Conservation (phyloP, 2,113 vertebrate genomes). For the Archocentrus centrarchus region DNA sequence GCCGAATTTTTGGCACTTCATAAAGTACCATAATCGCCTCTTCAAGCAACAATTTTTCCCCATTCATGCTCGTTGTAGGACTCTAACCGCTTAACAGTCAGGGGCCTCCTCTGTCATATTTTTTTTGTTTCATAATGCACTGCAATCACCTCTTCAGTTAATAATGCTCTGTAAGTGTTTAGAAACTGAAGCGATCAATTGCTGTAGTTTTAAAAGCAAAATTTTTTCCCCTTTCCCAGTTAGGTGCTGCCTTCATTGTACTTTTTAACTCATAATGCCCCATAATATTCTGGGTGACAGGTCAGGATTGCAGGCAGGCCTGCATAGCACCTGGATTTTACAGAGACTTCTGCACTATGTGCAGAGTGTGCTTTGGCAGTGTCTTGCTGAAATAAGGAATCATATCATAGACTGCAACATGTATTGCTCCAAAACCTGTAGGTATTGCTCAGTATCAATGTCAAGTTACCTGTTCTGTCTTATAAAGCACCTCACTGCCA, state of each 20-base stretch:
- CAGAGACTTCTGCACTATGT: background rate
- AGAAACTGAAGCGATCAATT: background rate
- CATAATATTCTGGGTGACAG: background rate
- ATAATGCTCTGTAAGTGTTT: background rate
- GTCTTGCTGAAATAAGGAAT: background rate
- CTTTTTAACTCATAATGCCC: background rate
- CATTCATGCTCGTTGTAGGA: background rate
- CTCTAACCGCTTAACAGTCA: accelerated
- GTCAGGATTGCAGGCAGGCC: background rate
- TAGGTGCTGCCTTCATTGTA: background rate
- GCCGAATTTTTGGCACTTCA: background rate
- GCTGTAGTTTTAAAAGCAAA: background rate
- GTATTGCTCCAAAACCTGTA: background rate
- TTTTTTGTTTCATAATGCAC: background rate
- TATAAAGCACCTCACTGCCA: background rate
- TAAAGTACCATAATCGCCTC: background rate
- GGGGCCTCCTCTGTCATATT: background rate
- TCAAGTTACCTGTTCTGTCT: background rate
- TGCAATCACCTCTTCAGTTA: background rate
- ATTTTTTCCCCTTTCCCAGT: background rate
- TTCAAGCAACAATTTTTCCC: background rate
- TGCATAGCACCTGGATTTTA: background rate
- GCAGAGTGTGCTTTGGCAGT: background rate
- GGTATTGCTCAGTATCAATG: background rate
- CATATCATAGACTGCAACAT: background rate